A percentile compares a stretch with the other conserved stretches of the same genome.
These are phyloP conservation scores for Scotopteryx bipunctaria DNA, from an alignment of 2,888 invertebrate species.

Conservation along the genomic window DNA sequence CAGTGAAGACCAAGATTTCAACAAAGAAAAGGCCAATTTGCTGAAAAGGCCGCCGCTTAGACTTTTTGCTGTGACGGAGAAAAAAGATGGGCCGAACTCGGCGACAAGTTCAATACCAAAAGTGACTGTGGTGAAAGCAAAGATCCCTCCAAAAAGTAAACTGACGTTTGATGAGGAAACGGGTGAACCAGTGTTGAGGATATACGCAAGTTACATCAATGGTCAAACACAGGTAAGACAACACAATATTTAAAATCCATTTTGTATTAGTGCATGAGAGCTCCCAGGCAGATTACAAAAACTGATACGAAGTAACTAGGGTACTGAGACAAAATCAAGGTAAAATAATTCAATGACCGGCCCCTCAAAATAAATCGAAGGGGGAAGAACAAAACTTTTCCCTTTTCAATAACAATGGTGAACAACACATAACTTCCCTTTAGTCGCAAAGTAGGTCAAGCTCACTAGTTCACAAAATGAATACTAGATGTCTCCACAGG, in stretches of 20 bases:
- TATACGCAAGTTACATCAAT: conserved; percentile 79
- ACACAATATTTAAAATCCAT: no score
- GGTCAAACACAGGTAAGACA: conserved; percentile 64
- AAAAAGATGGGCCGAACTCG: conserved; percentile 44
- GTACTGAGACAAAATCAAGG: neutral
- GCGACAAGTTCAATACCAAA: conserved; percentile 47
- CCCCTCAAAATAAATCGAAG: neutral
- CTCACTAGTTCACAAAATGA: conserved; percentile 2
- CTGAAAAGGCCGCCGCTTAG: conserved; percentile 65
- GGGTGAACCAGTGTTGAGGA: conserved; percentile 78
- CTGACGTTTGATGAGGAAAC: conserved; percentile 72
- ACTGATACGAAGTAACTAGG: no score
- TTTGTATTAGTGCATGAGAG: no score
- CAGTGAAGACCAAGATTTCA: conserved; percentile 71
- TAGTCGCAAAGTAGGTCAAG: neutral
- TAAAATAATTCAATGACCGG: neutral
- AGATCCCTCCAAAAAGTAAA: conserved; percentile 73
- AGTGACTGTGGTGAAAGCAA: conserved; percentile 64
- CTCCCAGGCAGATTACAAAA: no score
- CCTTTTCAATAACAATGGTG: neutral
- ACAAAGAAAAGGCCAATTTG: conserved; percentile 61
- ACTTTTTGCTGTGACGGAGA: conserved; percentile 59
- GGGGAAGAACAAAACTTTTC: neutral
- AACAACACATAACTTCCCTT: neutral
- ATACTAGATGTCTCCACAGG: conserved; percentile 24